A percentile compares a stretch with the other conserved stretches of the same genome.
phyloP scores from a whole-genome alignment of 2,888 invertebrate genomes.

The Tachina grossa region DNA sequence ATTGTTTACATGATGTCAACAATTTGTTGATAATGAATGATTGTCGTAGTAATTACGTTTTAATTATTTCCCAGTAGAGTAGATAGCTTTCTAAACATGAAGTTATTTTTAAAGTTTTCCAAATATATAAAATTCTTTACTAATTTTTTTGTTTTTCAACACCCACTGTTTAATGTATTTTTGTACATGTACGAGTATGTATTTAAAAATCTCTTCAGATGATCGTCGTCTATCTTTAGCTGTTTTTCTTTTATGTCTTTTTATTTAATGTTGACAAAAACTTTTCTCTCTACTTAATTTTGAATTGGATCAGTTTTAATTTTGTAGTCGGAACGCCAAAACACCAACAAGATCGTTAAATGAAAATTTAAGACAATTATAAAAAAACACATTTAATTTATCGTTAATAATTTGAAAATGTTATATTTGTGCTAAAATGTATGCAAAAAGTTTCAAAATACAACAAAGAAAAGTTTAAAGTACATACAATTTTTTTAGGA shows the following conservation, averaged over 20 bases:
- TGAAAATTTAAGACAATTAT: background rate
- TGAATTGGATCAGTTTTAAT: conserved; percentile 56
- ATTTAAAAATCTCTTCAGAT: conserved; percentile 40
- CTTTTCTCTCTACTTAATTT: conserved; percentile 28
- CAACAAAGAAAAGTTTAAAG: conserved; percentile 13
- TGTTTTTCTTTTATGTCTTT: conserved; percentile 12
- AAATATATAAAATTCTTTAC: background rate
- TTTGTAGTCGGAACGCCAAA: conserved; percentile 60
- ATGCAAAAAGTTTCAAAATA: conserved; percentile 4
- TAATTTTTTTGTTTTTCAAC: background rate
- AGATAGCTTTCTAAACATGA: background rate
- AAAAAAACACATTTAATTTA: conserved; percentile 2
- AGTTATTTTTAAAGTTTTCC: background rate
- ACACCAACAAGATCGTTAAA: conserved; percentile 41
- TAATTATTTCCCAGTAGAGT: background rate
- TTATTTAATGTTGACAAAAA: conserved; percentile 57
- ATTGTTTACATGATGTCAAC: conserved; percentile 1
- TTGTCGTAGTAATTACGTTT: too few relatives aligned
- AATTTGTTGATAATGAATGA: too few relatives aligned
- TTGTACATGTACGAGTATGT: background rate
- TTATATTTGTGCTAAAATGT: conserved; percentile 22
- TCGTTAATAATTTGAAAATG: conserved; percentile 16
- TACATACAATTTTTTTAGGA: background rate
- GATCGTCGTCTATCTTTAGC: conserved; percentile 15
- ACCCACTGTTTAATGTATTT: conserved; percentile 18